phyloP scores from a whole-genome alignment of 2,888 invertebrate genomes.

The Pegoplata infirma region DNA sequence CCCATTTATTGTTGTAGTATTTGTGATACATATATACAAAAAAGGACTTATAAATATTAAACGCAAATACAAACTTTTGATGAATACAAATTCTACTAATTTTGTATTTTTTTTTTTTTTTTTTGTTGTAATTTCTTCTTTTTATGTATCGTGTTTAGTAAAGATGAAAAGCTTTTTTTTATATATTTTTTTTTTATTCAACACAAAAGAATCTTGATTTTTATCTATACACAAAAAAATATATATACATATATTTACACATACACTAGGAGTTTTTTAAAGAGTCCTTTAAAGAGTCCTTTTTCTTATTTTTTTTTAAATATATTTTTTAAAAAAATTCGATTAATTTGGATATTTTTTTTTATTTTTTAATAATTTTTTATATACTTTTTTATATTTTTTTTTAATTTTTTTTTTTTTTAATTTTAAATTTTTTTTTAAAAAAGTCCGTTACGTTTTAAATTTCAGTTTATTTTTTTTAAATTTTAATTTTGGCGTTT shows the following conservation, averaged over 20 bases:
- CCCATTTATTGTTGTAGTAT: conserved; percentile 5
- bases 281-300: background rate
- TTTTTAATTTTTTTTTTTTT: conserved; percentile 17
- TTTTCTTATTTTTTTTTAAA: background rate
- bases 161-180: conserved; percentile 53
- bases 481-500: conserved; percentile 19
- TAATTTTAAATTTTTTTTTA: background rate
- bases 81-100: conserved; percentile 27
- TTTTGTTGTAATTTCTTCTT: background rate
- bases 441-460: conserved; percentile 5
- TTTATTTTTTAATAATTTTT: background rate
- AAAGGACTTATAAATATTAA: conserved; percentile 33
- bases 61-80: conserved; percentile 41
- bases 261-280: background rate
- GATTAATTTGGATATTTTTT: conserved; percentile 7
- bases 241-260: background rate
- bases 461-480: conserved; percentile 25
- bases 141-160: conserved; percentile 8
- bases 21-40: no score
- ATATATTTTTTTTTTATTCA: conserved; percentile 7
- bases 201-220: conserved; percentile 27
- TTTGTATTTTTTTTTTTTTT: background rate
- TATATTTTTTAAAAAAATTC: no score
- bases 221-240: conserved; percentile 39
- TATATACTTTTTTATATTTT: conserved; percentile 13